Evolutionary conservation across 2,888 invertebrate genomes (phyloP), one percentile per base, ranked within the genome.

Genomic region (Melipona bicolor): DNA sequence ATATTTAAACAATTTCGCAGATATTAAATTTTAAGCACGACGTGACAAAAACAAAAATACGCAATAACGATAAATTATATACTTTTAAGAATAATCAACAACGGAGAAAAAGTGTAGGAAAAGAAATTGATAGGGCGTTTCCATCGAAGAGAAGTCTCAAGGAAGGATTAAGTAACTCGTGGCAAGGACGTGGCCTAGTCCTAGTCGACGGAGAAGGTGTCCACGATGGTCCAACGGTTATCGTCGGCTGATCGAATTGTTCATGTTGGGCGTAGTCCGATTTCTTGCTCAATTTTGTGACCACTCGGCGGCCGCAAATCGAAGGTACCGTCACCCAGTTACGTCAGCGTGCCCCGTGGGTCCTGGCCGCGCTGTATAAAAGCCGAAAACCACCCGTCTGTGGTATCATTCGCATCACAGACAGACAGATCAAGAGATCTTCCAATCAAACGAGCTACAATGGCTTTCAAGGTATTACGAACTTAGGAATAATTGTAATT

Each of bases 401-500:
- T 65, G 43, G 87, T 81, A 91, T 91, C 91, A 91, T 85, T 91
- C 89, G 87, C 91, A 88, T 89, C 87, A 85, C 87, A 90, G 85
- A 89, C 88, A 79, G 67, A 76, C 87, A 83, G 86, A 87, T 82
- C 82, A 54, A 83, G 74, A 84, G 81, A 93, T 90, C 92, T 90
- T 87, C 90, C 91, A 81, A 89, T 88, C 87, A 72, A 86, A 81
- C 86, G 79, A 89, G 79, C 89, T 88, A 86, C 89, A 88, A 93
- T 93, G 93, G 93, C 92, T 77, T 92, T 93, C 92, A 92, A 93
- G 92, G 93, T 93, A 92, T 90, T 88, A 82, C 70, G 21, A 75
- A 59, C 50, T 19, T 43, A 15, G 59, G 62, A 32, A 24, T 50
- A 70, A 64, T 65, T 21, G 27, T 79, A 68, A 65, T 52, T 72